Base-by-base conservation (phyloP, 2,888 invertebrate genomes). In the Limnephilus auricula region DNA sequence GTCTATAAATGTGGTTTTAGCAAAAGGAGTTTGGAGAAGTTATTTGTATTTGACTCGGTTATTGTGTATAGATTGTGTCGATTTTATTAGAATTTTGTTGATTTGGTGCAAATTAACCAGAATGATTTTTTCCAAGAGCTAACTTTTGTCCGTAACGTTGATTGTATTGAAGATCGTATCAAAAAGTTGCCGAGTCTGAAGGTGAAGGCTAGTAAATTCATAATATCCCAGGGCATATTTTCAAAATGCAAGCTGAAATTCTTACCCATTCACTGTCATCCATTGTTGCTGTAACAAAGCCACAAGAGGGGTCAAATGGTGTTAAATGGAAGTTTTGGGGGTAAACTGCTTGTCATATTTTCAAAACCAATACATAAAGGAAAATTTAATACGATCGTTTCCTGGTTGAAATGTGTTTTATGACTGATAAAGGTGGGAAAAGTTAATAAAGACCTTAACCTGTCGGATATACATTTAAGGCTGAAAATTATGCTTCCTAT, bases 281-380 rank as follows among this genome's bases (percentile, higher is more conserved):
- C 85, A 85, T 85, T 85, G 85, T 85, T 65, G 45, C 13, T 37
- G 40, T 32, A 37, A 85, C 85, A 85, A 85, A 37, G 45, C 85
- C 85, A 30, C 30, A 40, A 37, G 37, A 40, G 85, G 90, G 90
- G 84, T 86, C 89, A 86, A 86, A 90, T 40, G 85, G 85, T 85
- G n/a, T n/a, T 85, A 85, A 85, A 85, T 85, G 37, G 85, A 40
- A 45, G 30, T 85, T 85, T 85, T n/a, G 45, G 40, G 37, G 85
- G 85, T 40, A 85, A 40, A 30, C 40, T 85, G 37, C 85, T n/a
- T 85, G 85, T 85, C 85, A 45, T 85, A 85, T 85, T 85, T 85
- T 85, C 85, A 40, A 85, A 85, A 40, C 85, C 85, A 85, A 34
- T 82, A 34, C 85, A 85, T 85, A 40, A 86, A 86, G 86, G 30